Base-by-base conservation (phyloP, 2,113 vertebrate species). In the Sylvilagus bachmani region DNA sequence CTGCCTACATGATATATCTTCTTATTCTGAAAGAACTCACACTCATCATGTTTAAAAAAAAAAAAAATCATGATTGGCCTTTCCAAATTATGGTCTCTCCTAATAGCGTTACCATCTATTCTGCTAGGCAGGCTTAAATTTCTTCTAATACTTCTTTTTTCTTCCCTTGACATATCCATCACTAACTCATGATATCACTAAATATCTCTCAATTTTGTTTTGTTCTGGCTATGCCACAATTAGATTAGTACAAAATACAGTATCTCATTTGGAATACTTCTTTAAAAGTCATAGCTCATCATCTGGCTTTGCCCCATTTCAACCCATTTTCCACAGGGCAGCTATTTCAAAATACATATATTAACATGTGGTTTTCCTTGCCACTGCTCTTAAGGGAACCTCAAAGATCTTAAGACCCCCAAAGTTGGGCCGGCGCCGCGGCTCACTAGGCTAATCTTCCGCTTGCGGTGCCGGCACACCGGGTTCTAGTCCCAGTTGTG, bases 311-410 rank as follows among this genome's bases (percentile, higher is more conserved):
- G 14, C 24, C 36, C 67, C 29, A 58, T 79, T 70, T 55, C 33
- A 94, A 53, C 82, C 53, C 7, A 6, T 21, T 62, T 86, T 38
- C 33, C 21, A 80, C 67, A 70, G 29, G 67, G 9, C 22, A 84
- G 22, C 27, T 38, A 89, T 78, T 93, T 89, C 36, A 95, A 95
- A 90, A 91, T 88, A 53, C 49, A 74, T 1, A 29, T 75, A 38
- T 55, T 25, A 90, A 51, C 53, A 36, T 58, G 19, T 53, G 62
- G 51, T 91, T 91, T 10, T 96, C 33, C 29, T 85, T 92, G 67
- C 33, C 8, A 9, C 36, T 81, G 27, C 82, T 74, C 6, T 81
- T 91, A 55, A 64, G 31, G 36, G 14, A 96, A 86, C 71, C 89
- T 64, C 67, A 94, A 77, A 88, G 71, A 7, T 75, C n/a, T 93